Evolutionary conservation across 2,797 vertebrate genomes (phyloP), one percentile per base, ranked within the genome.

Genomic region (Manis pentadactyla): DNA sequence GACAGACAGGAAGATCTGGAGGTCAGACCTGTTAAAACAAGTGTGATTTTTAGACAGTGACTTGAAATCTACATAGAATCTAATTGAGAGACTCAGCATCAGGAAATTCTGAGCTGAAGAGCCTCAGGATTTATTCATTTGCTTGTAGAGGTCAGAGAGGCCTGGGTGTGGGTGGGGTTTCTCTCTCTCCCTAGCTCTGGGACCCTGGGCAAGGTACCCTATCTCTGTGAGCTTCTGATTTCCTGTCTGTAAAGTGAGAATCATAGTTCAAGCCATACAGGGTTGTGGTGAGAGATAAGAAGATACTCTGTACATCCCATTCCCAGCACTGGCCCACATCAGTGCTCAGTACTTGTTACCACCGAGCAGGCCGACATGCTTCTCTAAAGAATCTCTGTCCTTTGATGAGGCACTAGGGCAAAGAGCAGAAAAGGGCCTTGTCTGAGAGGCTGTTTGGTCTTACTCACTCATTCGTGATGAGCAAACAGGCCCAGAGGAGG

Each of bases 31-130:
- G 51, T 84, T 75, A 88, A 94, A 81, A 74, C 68, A 46, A 92
- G 90, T 64, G 81, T n/a, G 93, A 95, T 69, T 93, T 95, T 79
- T 59, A 92, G 81, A 90, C 37, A 74, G 64, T n/a, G 88, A 74
- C 94, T 95, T 59, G 74, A 92, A 87, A 81, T 17, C 31, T 13
- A 18, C 15, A 53, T 34, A 75, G 63, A 94, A n/a, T 91, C 39
- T 71, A 92, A 87, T 7, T 68, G 78, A 42, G 74, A 46, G 87
- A 87, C 39, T 75, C 74, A 66, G 53, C 75, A 53, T 81, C 37
- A 34, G 17, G 46, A 23, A 64, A 85, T 51, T 51, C 14, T 13
- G 66, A 87, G 66, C 57, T 10, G 34, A 66, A 59, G 81, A 66
- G 63, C 57, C 75, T 21, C 2, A 15, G 57, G 51, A 82, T 55